Conservation (phyloP, 2,797 vertebrate genomes). For the Pseudochaenichthys georgianus region DNA sequence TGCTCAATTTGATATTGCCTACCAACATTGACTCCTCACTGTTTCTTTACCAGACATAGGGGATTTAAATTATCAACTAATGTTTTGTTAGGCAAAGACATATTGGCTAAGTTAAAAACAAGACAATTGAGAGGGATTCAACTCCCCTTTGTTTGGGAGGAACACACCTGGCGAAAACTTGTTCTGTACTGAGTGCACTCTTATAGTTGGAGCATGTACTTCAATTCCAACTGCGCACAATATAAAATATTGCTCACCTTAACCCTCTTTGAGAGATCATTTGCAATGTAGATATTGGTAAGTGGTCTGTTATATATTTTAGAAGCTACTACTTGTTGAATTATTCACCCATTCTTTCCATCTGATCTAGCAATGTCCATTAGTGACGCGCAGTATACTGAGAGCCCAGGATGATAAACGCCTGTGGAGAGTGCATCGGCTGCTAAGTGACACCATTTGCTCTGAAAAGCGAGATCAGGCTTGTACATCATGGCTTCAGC, state of each 20-base stretch:
- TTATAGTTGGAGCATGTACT: not conserved
- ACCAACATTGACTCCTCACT: too few relatives aligned
- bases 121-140: too few relatives aligned
- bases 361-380: conserved; percentile 55
- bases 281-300: conserved; percentile 50
- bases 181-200: too few relatives aligned
- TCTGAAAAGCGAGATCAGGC: conserved; percentile 30
- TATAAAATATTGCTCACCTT: conserved; percentile 10
- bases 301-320: conserved; percentile 51
- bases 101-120: too few relatives aligned
- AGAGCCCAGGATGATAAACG: conserved; percentile 37
- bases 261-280: conserved; percentile 24
- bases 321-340: conserved; percentile 53
- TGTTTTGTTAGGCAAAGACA: too few relatives aligned
- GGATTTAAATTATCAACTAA: too few relatives aligned
- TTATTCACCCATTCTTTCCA: conserved; percentile 52
- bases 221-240: conserved; percentile 2
- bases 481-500: conserved; percentile 34
- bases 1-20: too few relatives aligned
- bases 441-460: conserved; percentile 59
- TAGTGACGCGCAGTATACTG: conserved; percentile 36
- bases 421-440: conserved; percentile 32
- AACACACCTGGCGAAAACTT: too few relatives aligned
- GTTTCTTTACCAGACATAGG: too few relatives aligned
- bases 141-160: too few relatives aligned